Conservation (phyloP, 2,113 vertebrate genomes). For the Anolis carolinensis region DNA sequence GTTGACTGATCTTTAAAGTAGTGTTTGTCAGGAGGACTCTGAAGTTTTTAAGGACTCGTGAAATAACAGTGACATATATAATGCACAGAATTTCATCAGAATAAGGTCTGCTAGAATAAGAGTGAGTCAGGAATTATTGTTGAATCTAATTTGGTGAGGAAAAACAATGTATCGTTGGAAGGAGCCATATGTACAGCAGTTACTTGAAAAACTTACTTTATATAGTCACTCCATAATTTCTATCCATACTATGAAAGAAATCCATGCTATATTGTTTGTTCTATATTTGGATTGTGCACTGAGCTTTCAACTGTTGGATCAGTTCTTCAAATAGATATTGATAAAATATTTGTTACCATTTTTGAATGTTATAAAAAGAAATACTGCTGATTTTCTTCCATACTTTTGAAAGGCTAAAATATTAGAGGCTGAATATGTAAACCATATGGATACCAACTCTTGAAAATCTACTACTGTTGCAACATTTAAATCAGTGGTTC, state of each 20-base stretch:
- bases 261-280: neutral
- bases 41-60: too few species aligned
- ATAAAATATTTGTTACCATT: conserved; percentile 22
- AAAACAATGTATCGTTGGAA: neutral
- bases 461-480: neutral
- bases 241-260: neutral
- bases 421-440: neutral
- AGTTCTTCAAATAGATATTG: neutral
- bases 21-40: neutral
- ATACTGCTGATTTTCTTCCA: neutral
- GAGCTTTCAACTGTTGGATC: conserved; percentile 12
- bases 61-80: neutral
- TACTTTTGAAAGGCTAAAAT: conserved; percentile 15
- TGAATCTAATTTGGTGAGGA: neutral
- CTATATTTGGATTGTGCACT: rapidly evolving
- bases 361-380: conserved; percentile 20
- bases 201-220: neutral
- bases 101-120: neutral
- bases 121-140: neutral
- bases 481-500: neutral
- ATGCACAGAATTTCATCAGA: rapidly evolving
- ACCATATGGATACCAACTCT: neutral
- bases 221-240: rapidly evolving
- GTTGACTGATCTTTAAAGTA: neutral
- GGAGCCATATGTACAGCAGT: neutral